Base-by-base conservation (phyloP, 2,113 vertebrate genomes). In the Lampris megalopsis region DNA sequence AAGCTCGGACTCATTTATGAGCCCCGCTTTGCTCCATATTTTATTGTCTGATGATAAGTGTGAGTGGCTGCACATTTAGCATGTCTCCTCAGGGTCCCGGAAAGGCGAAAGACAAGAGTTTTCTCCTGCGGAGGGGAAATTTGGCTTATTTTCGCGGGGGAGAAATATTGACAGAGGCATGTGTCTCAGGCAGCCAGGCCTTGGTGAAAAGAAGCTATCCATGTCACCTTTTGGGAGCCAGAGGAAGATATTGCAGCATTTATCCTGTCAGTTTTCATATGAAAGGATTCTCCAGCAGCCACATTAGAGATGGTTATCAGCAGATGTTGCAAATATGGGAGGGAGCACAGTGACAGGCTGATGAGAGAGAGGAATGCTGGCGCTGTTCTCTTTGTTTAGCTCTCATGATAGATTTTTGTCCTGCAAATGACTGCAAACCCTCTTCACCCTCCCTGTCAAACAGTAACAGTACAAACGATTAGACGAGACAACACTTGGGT, bases 281-380 rank as follows among this genome's bases (percentile, higher is more conserved):
- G 40, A 58, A 58, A 3, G 1, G 59, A 63, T 62, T 64, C 38
- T 65, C 56, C 70, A 61, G 61, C 75, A 54, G 79, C 67, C 68
- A 43, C 63, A 71, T 9, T 43, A 52, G 13, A 79, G 81, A 87
- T 84, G 9, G 71, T 82, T 85, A 89, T 92, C 88, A 84, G 86
- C 84, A 92, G 86, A 93, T 91, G 88, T 82, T 91, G 68, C 50
- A 60, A 81, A 85, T 63, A 74, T 71, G 77, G 69, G 79, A 75
- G 69, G 79, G 66, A 75, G 49, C 61, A 72, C 70, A 75, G 73
- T 83, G 82, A 91, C 87, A 86, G 73, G 80, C 83, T 81, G 89
- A 70, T 81, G 87, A 91, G 66, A 79, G 68, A 68, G 65, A 88
- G 89, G 88, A 92, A 92, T 88, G 85, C 76, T 60, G 65, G 59